Base-by-base conservation (phyloP, 2,797 vertebrate genomes). In the Mionectes olivaceus region DNA sequence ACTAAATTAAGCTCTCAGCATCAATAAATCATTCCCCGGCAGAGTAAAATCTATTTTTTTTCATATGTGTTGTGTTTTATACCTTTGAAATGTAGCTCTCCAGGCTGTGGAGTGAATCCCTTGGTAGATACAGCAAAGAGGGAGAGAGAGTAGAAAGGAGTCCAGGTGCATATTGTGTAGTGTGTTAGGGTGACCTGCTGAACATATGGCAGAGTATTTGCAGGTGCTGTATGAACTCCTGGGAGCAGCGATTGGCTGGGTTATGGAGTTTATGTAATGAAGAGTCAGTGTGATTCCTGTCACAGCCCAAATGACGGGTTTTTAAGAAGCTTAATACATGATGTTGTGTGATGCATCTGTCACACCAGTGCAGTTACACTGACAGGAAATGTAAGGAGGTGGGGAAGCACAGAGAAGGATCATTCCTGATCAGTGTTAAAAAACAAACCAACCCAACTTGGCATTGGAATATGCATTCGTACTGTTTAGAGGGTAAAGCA, bases 291-390 rank as follows among this genome's bases (percentile, higher is more conserved):
- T 74, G 44, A 23, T 81, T 79, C 81, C 43, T 86, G 55, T 69
- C 73, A 32, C 33, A 44, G 2, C 35, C 77, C 60, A 13, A 11
- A 22, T 28, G 49, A 27, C 49, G 23, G 1, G 0, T 2, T 55
- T 78, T 75, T 25, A 14, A 56, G 27, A 17, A 67, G 74, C 9
- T 8, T n/a, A 10, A 3, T 10, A 12, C 8, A 0, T 6, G 2
- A 0, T 7, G 18, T 0, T 1, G 19, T 59, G 69, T 37, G 15
- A 33, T 7, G 32, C 21, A 0, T 28, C 44, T 6, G 76, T 9
- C 22, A 7, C 64, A 14, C 1, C 41, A 22, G 56, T 15, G 24
- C 67, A 7, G 7, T 14, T 17, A 23, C 10, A 0, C 37, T 33
- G 14, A 11, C 44, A 6, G 46, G 17, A 28, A 63, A 2, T 4